phyloP scores from a whole-genome alignment of 2,888 invertebrate species.

The Magallana nippona region DNA sequence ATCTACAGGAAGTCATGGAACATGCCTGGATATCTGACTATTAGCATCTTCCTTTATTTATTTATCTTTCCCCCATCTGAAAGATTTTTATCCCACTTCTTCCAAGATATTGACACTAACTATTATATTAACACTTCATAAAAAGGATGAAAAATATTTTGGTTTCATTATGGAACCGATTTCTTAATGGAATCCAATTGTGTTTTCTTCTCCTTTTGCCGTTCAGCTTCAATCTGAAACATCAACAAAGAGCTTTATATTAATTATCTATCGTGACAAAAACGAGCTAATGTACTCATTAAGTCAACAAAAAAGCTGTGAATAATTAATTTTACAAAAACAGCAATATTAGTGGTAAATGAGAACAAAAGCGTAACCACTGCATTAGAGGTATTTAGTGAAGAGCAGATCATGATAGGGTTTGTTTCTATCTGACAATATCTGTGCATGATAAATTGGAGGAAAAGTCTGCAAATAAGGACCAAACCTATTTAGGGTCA shows the following conservation, averaged over 20 bases:
- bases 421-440: no score
- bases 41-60: neutral
- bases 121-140: neutral
- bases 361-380: no score
- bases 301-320: no score
- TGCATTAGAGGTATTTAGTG: no score
- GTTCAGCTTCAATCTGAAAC: neutral
- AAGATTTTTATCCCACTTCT: neutral
- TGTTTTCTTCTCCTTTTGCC: neutral
- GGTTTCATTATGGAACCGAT: neutral
- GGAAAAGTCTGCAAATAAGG: no score
- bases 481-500: no score
- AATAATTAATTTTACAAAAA: no score
- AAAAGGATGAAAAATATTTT: slow-evolving; percentile 4
- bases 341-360: no score
- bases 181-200: neutral
- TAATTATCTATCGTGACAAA: no score
- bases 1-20: neutral
- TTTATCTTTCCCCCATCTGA: neutral
- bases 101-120: neutral
- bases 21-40: neutral
- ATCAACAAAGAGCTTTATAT: neutral
- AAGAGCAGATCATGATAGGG: no score
- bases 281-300: no score
- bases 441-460: no score